A percentile compares a stretch with the other conserved stretches of the same genome.
Conservation (phyloP, 2,113 vertebrate genomes). For the Nesogale talazaci region DNA sequence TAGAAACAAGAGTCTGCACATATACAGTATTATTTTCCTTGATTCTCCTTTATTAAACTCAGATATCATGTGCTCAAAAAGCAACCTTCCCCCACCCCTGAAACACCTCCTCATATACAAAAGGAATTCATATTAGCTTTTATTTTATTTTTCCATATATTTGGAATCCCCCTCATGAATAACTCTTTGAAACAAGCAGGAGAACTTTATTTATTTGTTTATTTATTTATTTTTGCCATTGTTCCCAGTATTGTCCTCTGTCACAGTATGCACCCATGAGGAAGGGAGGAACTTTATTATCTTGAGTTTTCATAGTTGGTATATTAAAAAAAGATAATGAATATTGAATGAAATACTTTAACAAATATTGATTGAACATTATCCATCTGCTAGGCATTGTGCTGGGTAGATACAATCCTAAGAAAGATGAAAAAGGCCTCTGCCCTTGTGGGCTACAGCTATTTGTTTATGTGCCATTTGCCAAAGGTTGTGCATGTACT, state of each 20-base stretch:
- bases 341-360: slow-evolving; percentile 44
- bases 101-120: not conserved
- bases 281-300: not conserved
- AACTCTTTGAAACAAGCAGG: slow-evolving; percentile 39
- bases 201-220: not conserved
- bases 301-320: not conserved
- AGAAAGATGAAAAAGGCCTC: slow-evolving; percentile 24
- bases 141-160: too few relatives aligned
- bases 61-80: not conserved
- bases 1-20: slow-evolving; percentile 28
- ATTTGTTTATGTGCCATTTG: not conserved
- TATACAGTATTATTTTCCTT: slow-evolving; percentile 15
- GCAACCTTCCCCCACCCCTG: not conserved
- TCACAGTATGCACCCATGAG: too few relatives aligned
- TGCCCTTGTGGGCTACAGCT: not conserved
- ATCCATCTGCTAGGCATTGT: not conserved
- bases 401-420: not conserved
- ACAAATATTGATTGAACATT: not conserved
- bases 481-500: not conserved
- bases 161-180: too few relatives aligned
- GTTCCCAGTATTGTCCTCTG: too few relatives aligned
- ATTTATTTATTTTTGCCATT: too few relatives aligned
- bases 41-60: not conserved
- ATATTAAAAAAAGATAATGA: slow-evolving; percentile 37
- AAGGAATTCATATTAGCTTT: too few relatives aligned